Percentiles rank a stretch among this genome's conserved stretches.
These are phyloP conservation scores for Hoplodrina blanda DNA, from an alignment of 2,888 invertebrate genomes.

Conservation along the genomic window DNA sequence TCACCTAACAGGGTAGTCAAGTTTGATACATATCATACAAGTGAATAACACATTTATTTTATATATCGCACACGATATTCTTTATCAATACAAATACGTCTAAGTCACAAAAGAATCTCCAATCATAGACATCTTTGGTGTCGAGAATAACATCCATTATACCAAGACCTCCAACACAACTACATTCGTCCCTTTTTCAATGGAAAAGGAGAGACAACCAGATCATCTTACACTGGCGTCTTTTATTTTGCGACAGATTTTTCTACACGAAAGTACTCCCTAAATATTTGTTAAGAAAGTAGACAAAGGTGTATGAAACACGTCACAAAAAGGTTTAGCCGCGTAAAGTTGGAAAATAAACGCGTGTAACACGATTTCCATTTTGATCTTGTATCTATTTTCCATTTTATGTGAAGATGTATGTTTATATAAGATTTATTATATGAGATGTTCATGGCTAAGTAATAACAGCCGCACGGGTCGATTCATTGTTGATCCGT, in stretches of 20 bases:
- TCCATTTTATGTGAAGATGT: neutral
- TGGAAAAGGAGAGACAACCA: slow-evolving; percentile 21
- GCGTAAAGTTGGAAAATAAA: slow-evolving; percentile 39
- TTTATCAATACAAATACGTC: slow-evolving; percentile 56
- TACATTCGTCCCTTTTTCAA: slow-evolving; percentile 26
- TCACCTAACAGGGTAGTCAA: too few species aligned
- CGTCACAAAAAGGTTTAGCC: slow-evolving; percentile 47
- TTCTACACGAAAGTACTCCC: slow-evolving; percentile 44
- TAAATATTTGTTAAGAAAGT: slow-evolving; percentile 62
- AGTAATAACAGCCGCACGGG: too few species aligned
- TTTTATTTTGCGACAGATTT: slow-evolving; percentile 52
- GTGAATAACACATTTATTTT: slow-evolving; percentile 44
- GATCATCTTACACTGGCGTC: slow-evolving; percentile 36
- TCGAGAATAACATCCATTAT: slow-evolving; percentile 48
- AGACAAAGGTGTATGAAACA: slow-evolving; percentile 39
- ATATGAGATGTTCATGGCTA: too few species aligned
- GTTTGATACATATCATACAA: neutral
- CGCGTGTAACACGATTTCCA: slow-evolving; percentile 17
- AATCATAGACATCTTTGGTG: slow-evolving; percentile 62
- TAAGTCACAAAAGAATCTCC: slow-evolving; percentile 59
- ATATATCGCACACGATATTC: slow-evolving; percentile 48
- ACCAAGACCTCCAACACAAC: slow-evolving; percentile 29
- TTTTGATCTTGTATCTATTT: slow-evolving; percentile 4
- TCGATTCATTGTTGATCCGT: too few species aligned
- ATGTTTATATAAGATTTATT: too few species aligned